Evolutionary conservation across 2,888 invertebrate genomes (phyloP).

Genomic region (Pyrocoelia pectoralis): DNA sequence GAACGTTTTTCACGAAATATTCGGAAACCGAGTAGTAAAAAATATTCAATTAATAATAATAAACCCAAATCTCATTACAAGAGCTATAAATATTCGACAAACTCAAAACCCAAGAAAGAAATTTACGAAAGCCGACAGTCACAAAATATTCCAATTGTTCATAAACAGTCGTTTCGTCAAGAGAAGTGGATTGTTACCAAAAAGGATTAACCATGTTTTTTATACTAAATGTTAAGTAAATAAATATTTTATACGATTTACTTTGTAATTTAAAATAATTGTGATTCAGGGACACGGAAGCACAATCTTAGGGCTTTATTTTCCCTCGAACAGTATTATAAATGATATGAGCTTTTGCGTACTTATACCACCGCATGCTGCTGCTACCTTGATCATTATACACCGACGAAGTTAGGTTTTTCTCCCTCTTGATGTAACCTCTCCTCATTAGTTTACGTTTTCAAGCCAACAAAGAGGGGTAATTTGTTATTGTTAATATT

Average conservation of each 20-base stretch:
- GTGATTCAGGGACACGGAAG: too few relatives aligned
- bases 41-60: conserved; percentile 9
- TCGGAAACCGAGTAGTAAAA: conserved; percentile 23
- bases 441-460: too few relatives aligned
- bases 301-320: too few relatives aligned
- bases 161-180: conserved; percentile 37
- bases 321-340: too few relatives aligned
- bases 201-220: conserved; percentile 17
- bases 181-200: conserved; percentile 44
- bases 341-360: too few relatives aligned
- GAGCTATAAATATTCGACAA: conserved; percentile 30
- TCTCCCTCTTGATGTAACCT: too few relatives aligned
- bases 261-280: too few relatives aligned
- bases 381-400: too few relatives aligned
- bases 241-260: conserved; percentile 20
- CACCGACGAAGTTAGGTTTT: too few relatives aligned
- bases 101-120: conserved; percentile 29
- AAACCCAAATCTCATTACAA: conserved; percentile 33
- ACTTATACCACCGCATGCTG: too few relatives aligned
- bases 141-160: conserved; percentile 40
- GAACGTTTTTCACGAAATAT: conserved; percentile 13
- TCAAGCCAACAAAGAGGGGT: too few relatives aligned
- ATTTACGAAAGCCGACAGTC: conserved; percentile 39
- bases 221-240: conserved; percentile 4
- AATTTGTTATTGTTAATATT: too few relatives aligned